These are phyloP conservation scores for Bos indicus DNA, from an alignment of 2,113 vertebrate species.

Conservation along the genomic window DNA sequence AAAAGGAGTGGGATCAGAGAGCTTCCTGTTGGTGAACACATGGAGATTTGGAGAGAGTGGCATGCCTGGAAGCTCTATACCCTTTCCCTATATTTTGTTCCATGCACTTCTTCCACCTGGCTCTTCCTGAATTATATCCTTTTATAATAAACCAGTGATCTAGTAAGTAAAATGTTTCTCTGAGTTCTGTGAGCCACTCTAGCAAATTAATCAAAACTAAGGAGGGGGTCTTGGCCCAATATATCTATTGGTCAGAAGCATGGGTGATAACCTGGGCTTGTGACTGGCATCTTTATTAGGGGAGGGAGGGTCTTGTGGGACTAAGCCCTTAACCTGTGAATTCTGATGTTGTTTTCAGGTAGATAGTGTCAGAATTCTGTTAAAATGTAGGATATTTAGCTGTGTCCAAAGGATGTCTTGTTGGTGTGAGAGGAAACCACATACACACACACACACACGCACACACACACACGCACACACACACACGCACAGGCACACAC, in stretches of 20 bases:
- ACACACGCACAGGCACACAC: neutral
- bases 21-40: neutral
- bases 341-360: neutral
- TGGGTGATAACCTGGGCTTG: neutral
- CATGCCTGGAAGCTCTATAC: neutral
- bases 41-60: neutral
- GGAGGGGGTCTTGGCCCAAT: neutral
- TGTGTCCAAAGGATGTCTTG: neutral
- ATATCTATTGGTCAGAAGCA: neutral
- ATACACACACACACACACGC: neutral
- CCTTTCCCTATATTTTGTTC: neutral
- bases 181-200: neutral
- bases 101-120: neutral
- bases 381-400: neutral
- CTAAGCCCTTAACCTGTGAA: too few species aligned
- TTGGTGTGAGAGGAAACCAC: neutral
- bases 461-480: neutral
- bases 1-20: neutral
- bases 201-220: neutral
- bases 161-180: neutral
- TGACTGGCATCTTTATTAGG: neutral
- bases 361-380: neutral
- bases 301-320: neutral
- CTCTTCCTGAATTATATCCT: neutral
- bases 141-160: neutral